Conservation (phyloP, 2,888 invertebrate species). For the Exocentrus adspersus region DNA sequence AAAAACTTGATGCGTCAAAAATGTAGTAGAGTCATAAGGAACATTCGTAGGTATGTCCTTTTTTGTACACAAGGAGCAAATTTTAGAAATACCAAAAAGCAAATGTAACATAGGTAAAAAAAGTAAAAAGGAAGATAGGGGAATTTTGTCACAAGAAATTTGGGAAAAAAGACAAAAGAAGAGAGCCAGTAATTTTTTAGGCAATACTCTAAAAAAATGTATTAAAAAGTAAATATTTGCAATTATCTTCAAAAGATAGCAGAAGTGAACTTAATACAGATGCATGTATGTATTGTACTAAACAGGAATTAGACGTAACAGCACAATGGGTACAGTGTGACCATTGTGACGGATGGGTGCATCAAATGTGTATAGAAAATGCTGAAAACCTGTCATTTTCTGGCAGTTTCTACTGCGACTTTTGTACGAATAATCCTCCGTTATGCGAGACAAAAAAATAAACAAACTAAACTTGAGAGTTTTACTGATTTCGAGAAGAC, state of each 20-base stretch:
- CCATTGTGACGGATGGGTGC: conserved; percentile 25
- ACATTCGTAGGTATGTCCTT: not conserved
- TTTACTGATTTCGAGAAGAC: no score
- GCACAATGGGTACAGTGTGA: conserved; percentile 29
- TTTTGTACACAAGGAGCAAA: not conserved
- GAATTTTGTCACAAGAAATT: not conserved
- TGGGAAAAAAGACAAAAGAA: not conserved
- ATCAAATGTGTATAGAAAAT: conserved; percentile 22
- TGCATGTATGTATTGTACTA: not conserved
- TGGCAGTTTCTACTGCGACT: not conserved
- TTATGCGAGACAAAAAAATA: no score
- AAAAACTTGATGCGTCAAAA: not conserved
- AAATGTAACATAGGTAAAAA: not conserved
- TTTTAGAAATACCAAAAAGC: not conserved
- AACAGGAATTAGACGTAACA: conserved; percentile 11
- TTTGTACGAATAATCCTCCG: not conserved
- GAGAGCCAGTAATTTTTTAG: not conserved
- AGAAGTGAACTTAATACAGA: not conserved
- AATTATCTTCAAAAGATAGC: not conserved
- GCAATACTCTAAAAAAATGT: not conserved
- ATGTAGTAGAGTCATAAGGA: not conserved
- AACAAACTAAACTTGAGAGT: no score
- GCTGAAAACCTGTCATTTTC: not conserved
- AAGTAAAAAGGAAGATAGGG: not conserved
- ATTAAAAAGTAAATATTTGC: no score